phyloP scores from a whole-genome alignment of 1,140 invertebrate genomes.

The Amphibalanus amphitrite region DNA sequence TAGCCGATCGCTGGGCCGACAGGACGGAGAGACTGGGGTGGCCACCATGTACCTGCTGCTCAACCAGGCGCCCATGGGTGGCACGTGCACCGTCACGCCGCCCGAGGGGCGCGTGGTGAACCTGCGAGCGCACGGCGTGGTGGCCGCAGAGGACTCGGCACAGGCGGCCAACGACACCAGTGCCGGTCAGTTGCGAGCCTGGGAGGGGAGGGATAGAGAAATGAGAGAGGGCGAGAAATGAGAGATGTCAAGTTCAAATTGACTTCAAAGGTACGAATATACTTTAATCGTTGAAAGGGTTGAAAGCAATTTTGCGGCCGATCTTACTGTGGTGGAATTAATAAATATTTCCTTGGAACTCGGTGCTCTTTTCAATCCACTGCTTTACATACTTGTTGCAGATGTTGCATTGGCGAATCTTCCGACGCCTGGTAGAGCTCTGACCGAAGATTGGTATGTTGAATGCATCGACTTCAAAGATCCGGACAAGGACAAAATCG shows the following conservation, averaged over 20 bases:
- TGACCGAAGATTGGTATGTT: constrained; percentile 6
- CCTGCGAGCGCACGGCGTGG: constrained; percentile 13
- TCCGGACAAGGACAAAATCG: constrained; percentile 6
- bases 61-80: constrained; percentile 21
- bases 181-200: neutral
- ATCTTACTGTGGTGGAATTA: no score
- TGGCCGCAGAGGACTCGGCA: neutral
- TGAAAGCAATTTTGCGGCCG: no score
- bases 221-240: no score
- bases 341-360: no score
- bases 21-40: constrained; percentile 17
- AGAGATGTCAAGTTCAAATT: no score
- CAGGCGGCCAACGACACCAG: neutral
- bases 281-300: neutral
- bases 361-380: no score
- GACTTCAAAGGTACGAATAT: neutral
- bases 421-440: neutral
- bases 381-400: no score
- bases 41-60: constrained; percentile 23
- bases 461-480: constrained; percentile 6
- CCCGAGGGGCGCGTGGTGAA: constrained; percentile 15
- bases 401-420: neutral
- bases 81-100: constrained; percentile 19
- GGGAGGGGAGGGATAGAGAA: no score
- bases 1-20: no score